A percentile compares a stretch with the other conserved stretches of the same genome.
phyloP scores from a whole-genome alignment of 2,888 invertebrate species.

The Nymphalis c-album region DNA sequence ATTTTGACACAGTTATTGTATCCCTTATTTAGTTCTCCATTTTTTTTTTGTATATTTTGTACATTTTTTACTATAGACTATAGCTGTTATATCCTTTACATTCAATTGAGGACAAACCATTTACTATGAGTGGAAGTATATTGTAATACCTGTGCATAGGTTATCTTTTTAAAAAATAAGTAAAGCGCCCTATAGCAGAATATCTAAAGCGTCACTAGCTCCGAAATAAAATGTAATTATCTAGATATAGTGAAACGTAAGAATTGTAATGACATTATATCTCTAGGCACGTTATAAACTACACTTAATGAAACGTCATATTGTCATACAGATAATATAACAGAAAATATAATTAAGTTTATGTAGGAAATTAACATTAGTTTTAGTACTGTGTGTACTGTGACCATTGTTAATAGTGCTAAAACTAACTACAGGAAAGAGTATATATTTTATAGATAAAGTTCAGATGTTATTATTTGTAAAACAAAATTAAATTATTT shows the following conservation, averaged over 20 bases:
- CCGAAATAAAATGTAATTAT: slow-evolving; percentile 1
- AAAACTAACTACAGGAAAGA: too few species aligned
- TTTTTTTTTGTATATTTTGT: slow-evolving; percentile 36
- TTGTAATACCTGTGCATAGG: neutral
- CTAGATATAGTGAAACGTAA: slow-evolving; percentile 1
- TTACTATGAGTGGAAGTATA: slow-evolving; percentile 10
- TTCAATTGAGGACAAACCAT: slow-evolving; percentile 45
- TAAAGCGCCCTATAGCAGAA: slow-evolving; percentile 12
- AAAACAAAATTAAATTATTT: too few species aligned
- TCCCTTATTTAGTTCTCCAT: neutral
- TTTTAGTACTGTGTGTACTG: too few species aligned
- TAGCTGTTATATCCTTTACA: slow-evolving; percentile 28
- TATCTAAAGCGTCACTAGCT: slow-evolving; percentile 7
- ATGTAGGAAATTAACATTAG: too few species aligned
- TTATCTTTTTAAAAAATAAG: neutral
- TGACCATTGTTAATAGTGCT: too few species aligned
- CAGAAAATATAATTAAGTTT: too few species aligned
- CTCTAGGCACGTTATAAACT: too few species aligned
- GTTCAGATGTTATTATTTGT: too few species aligned
- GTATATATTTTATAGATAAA: too few species aligned
- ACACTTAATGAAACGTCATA: neutral
- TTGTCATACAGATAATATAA: too few species aligned
- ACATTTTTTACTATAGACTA: slow-evolving; percentile 23
- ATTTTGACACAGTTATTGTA: neutral
- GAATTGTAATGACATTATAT: neutral